Evolutionary conservation across 1,140 invertebrate genomes (phyloP).

Genomic region (Drosophila carrolli): DNA sequence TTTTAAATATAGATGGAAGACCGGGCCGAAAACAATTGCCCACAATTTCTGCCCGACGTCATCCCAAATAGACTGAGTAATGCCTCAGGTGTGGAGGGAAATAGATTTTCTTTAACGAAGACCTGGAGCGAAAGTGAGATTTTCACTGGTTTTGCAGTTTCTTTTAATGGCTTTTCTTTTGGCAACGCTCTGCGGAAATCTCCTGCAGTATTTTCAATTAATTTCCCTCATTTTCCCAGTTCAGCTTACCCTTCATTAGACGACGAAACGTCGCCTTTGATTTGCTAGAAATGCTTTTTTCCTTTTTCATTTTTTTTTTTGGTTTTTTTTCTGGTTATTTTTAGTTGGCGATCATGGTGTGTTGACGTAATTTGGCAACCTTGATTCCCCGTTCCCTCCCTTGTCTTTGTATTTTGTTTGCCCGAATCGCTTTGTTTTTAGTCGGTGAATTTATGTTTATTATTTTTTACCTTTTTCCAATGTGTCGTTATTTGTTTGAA

Average conservation of each 20-base stretch:
- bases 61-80: constrained; percentile 40
- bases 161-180: constrained; percentile 35
- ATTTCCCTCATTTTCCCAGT: constrained; percentile 47
- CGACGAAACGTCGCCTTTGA: constrained; percentile 75
- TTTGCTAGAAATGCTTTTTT: constrained; percentile 54
- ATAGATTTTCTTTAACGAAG: constrained; percentile 31
- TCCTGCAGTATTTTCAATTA: constrained; percentile 64
- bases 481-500: constrained; percentile 77
- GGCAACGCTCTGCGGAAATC: constrained; percentile 72
- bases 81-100: constrained; percentile 40
- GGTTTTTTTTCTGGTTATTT: constrained; percentile 49
- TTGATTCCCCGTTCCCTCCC: constrained; percentile 66
- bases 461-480: constrained; percentile 81
- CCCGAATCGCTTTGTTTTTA: constrained; percentile 40
- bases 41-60: constrained; percentile 45
- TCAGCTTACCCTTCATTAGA: constrained; percentile 38
- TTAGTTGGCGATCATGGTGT: constrained; percentile 70
- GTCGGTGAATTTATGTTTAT: constrained; percentile 75
- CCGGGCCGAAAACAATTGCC: constrained; percentile 55
- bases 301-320: constrained; percentile 5
- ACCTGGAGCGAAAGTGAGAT: constrained; percentile 47
- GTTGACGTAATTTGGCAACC: constrained; percentile 82
- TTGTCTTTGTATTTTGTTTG: constrained; percentile 27
- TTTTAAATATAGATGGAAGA: constrained; percentile 72
- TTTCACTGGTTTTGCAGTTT: constrained; percentile 1